These are phyloP conservation scores for Piaya cayana DNA, from an alignment of 2,113 vertebrate species.

Conservation along the genomic window DNA sequence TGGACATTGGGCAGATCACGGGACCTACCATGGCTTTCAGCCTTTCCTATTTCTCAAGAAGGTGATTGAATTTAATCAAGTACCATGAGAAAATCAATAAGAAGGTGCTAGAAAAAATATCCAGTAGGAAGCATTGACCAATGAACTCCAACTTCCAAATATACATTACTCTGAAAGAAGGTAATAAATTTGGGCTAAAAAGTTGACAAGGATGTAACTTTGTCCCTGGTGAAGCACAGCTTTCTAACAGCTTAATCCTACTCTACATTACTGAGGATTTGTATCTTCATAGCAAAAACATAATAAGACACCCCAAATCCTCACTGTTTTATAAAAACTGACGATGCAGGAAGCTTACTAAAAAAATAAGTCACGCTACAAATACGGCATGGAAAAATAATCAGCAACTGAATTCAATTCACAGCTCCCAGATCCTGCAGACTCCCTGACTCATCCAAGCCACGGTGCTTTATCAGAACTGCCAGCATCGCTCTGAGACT, in stretches of 20 bases:
- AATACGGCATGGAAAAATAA: background rate
- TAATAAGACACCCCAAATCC: background rate
- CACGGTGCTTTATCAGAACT: conserved; percentile 10
- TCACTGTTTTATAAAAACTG: background rate
- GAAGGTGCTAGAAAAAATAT: background rate
- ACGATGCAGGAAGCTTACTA: background rate
- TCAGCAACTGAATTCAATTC: background rate
- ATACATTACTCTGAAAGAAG: background rate
- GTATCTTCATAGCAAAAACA: background rate
- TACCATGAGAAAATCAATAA: background rate
- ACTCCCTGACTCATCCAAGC: conserved; percentile 47
- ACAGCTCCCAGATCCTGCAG: background rate
- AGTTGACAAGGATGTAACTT: background rate
- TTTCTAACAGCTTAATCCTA: background rate
- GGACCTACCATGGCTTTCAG: fast-evolving
- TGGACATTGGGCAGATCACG: background rate
- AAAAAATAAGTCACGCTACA: background rate
- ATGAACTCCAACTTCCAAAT: background rate
- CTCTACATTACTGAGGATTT: background rate
- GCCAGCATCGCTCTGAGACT: background rate
- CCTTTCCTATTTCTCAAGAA: background rate
- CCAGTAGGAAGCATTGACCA: background rate
- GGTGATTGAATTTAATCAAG: background rate
- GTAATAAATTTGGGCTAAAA: background rate
- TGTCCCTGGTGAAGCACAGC: background rate